phyloP scores from a whole-genome alignment of 2,113 vertebrate species.

The Neogale vison region DNA sequence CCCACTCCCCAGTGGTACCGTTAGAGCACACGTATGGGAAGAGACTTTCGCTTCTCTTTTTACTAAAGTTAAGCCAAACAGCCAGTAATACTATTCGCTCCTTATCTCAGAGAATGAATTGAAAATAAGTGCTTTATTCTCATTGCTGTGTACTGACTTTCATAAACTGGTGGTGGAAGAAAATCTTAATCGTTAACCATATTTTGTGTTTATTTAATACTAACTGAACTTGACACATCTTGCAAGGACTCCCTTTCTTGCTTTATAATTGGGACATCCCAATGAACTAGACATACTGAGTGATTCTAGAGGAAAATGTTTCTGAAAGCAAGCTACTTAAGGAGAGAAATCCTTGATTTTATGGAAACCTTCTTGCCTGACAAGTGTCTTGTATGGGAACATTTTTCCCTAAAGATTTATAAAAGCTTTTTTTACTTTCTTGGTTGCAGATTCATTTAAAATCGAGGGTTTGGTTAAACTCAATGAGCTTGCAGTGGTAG shows the following conservation, averaged over 20 bases:
- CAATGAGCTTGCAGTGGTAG: background rate
- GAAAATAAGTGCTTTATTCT: background rate
- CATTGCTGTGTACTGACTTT: background rate
- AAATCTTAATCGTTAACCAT: background rate
- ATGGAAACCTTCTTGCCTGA: background rate
- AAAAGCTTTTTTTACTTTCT: background rate
- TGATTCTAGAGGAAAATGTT: constrained; percentile 21
- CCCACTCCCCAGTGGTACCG: too few relatives aligned
- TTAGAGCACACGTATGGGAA: background rate
- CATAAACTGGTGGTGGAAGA: background rate
- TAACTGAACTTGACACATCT: background rate
- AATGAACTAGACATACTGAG: background rate
- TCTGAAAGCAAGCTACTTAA: constrained; percentile 13
- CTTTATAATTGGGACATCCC: background rate
- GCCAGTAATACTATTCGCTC: background rate
- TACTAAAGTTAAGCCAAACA: background rate
- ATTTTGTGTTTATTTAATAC: background rate
- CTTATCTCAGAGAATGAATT: background rate
- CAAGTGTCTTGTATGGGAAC: background rate
- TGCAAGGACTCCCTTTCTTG: background rate
- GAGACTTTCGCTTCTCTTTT: background rate
- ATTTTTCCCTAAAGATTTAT: constrained; percentile 3
- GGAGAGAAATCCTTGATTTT: background rate
- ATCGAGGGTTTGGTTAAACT: constrained; percentile 5
- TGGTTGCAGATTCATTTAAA: background rate